A percentile compares a stretch with the other conserved stretches of the same genome.
Evolutionary conservation across 2,113 vertebrate species (phyloP).

Genomic region (Pituophis catenifer): DNA sequence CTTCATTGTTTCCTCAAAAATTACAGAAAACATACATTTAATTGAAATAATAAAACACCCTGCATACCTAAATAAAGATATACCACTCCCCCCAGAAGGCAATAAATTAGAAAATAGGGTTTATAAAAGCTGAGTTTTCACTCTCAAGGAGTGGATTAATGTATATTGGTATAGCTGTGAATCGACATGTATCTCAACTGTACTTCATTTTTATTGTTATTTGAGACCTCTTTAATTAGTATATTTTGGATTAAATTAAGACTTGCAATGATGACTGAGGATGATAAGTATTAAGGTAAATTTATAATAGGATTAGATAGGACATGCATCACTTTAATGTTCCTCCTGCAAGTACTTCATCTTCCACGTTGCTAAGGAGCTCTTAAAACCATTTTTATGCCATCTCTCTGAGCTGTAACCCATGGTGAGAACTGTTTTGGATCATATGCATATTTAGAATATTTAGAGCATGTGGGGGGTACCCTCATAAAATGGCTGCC

Average conservation of each 20-base stretch:
- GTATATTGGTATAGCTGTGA: neutral
- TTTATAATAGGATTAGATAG: neutral
- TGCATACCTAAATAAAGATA: neutral
- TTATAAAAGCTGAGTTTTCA: neutral
- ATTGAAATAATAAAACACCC: conserved; percentile 12
- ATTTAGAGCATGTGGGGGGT: neutral
- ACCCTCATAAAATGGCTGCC: neutral
- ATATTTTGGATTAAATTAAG: neutral
- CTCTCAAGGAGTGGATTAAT: neutral
- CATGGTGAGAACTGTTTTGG: neutral
- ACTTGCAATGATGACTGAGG: neutral
- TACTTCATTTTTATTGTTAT: neutral
- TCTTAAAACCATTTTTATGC: neutral
- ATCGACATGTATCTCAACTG: neutral
- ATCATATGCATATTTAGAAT: neutral
- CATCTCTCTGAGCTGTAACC: neutral
- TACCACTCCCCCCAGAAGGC: neutral
- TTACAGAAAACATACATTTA: neutral
- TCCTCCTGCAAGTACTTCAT: neutral
- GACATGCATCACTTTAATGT: neutral
- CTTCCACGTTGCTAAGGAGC: neutral
- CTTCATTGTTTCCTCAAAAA: conserved; percentile 16
- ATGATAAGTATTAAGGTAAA: neutral
- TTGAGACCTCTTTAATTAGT: neutral
- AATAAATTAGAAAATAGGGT: neutral